Conservation (phyloP, 2,888 invertebrate species). For the Schrankia costaestrigalis region DNA sequence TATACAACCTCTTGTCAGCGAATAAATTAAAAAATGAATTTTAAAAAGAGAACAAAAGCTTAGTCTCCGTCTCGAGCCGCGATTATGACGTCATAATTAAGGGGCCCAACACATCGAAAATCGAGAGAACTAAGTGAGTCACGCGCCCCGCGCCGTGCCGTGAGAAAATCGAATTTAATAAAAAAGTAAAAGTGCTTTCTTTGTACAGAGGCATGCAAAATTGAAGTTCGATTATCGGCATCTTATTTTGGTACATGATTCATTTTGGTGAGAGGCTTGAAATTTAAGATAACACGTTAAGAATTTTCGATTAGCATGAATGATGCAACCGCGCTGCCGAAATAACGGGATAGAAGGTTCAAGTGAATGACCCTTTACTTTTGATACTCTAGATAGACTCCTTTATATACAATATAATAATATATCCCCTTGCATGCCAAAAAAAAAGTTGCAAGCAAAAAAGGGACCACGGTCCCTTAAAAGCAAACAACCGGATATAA, state of each 20-base stretch:
- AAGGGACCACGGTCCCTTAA: no score
- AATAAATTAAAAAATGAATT: conserved; percentile 56
- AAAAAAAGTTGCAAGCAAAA: no score
- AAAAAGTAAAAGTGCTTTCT: conserved; percentile 78
- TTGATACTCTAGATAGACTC: conserved; percentile 25
- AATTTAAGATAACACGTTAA: conserved; percentile 64
- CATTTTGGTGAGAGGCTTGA: conserved; percentile 64
- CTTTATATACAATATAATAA: no score
- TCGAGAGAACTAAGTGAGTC: conserved; percentile 55
- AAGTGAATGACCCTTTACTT: conserved; percentile 47
- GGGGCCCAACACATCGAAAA: conserved; percentile 53
- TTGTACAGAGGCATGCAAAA: conserved; percentile 66
- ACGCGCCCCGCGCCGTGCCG: conserved; percentile 53
- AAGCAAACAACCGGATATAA: no score
- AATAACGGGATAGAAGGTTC: conserved; percentile 53
- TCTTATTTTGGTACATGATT: conserved; percentile 68
- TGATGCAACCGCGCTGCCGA: conserved; percentile 54
- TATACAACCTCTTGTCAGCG: conserved; percentile 54
- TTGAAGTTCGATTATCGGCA: conserved; percentile 63
- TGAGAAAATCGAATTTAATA: conserved; percentile 62
- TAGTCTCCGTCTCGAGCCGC: conserved; percentile 33
- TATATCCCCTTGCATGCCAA: no score
- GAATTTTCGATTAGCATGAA: conserved; percentile 68
- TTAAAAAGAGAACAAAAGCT: conserved; percentile 51
- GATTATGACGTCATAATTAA: conserved; percentile 74